These are phyloP conservation scores for Melanostoma mellinum DNA, from an alignment of 2,888 invertebrate genomes.

Conservation along the genomic window DNA sequence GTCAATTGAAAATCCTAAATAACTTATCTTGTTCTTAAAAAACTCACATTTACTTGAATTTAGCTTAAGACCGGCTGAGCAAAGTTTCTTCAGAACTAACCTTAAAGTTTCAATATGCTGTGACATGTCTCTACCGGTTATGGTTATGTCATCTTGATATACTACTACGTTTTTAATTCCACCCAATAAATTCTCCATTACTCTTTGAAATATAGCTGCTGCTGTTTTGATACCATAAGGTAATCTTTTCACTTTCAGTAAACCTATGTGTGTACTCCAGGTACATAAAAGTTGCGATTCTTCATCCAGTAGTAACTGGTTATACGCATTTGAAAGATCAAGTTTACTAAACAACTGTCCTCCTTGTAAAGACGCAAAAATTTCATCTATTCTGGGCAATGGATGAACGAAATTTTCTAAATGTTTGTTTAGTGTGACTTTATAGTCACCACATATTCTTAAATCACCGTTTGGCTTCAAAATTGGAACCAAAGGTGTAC, in stretches of 20 bases:
- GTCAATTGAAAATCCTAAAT: slow-evolving; percentile 58
- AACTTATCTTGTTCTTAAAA: slow-evolving; percentile 39
- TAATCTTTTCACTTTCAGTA: slow-evolving; percentile 62
- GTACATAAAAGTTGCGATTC: slow-evolving; percentile 70
- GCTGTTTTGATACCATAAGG: slow-evolving; percentile 8
- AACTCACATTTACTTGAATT: slow-evolving; percentile 74
- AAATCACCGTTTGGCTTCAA: background rate
- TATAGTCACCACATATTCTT: slow-evolving; percentile 21
- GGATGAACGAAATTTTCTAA: background rate
- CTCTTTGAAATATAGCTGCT: slow-evolving; percentile 76
- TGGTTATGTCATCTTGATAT: slow-evolving; percentile 45
- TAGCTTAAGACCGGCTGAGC: slow-evolving; percentile 72
- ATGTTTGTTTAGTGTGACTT: background rate
- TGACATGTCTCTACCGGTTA: slow-evolving; percentile 62
- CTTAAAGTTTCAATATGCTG: slow-evolving; percentile 73
- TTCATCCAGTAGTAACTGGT: slow-evolving; percentile 76
- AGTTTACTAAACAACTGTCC: no score
- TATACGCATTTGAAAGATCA: slow-evolving; percentile 73
- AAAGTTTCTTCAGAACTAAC: slow-evolving; percentile 73
- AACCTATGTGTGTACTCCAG: slow-evolving; percentile 74
- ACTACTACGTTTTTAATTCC: slow-evolving; percentile 60
- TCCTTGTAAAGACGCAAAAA: no score
- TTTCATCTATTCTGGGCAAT: no score
- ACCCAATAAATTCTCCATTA: slow-evolving; percentile 75
- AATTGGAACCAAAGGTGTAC: slow-evolving; percentile 4